Evolutionary conservation across 2,888 invertebrate genomes (phyloP).

Genomic region (Pediacus dermestoides): DNA sequence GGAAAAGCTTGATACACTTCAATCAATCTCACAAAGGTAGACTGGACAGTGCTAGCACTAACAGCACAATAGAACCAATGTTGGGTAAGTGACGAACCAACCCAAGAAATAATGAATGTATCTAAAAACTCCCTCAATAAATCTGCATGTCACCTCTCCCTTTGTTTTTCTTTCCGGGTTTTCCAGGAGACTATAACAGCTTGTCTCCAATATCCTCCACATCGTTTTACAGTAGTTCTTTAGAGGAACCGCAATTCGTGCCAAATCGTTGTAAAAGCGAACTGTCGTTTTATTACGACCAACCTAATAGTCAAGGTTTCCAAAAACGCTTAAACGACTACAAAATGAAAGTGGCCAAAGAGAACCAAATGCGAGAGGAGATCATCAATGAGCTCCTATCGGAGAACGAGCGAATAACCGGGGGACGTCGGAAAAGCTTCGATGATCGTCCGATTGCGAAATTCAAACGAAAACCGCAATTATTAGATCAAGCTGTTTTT

Average conservation of each 20-base stretch:
- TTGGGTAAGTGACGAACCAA: constrained; percentile 20
- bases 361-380: constrained; percentile 40
- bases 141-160: too few species aligned
- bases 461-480: constrained; percentile 8
- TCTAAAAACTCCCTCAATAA: too few species aligned
- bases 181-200: constrained; percentile 1
- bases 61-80: background rate
- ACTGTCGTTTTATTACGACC: constrained; percentile 39
- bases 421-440: constrained; percentile 20
- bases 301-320: constrained; percentile 27
- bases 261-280: constrained; percentile 37
- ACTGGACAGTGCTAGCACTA: constrained; percentile 33
- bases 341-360: constrained; percentile 40
- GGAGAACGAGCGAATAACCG: constrained; percentile 41
- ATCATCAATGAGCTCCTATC: constrained; percentile 42
- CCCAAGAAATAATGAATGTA: too few species aligned
- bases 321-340: constrained; percentile 34
- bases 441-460: constrained; percentile 16
- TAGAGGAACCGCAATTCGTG: constrained; percentile 13
- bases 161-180: constrained; percentile 1
- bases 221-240: too few species aligned
- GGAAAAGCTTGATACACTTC: constrained; percentile 39
- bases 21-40: constrained; percentile 42
- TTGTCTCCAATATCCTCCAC: background rate
- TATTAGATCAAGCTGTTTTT: constrained; percentile 50